Conservation (phyloP, 2,113 vertebrate genomes). For the Donacobius atricapilla region DNA sequence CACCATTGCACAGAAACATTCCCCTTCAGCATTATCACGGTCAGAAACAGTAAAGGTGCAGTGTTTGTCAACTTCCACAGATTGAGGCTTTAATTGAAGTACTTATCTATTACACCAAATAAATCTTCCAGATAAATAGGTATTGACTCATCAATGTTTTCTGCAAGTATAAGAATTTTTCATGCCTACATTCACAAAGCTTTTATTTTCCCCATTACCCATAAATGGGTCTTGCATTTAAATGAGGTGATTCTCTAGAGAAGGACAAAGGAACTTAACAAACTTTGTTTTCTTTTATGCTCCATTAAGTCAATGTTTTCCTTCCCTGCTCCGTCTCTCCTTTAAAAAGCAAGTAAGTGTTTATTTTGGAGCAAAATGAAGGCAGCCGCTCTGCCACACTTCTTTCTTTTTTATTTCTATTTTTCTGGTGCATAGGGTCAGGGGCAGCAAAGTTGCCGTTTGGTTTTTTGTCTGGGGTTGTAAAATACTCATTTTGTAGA, state of each 20-base stretch:
- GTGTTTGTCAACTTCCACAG: background rate
- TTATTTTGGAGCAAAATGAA: slow-evolving; percentile 18
- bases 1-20: background rate
- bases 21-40: background rate
- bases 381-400: background rate
- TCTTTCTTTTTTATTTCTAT: background rate
- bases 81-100: background rate
- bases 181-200: background rate
- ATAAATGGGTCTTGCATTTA: background rate
- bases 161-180: background rate
- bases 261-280: background rate
- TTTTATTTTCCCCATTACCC: slow-evolving; percentile 1
- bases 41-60: background rate
- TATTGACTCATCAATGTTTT: background rate
- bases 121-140: background rate
- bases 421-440: background rate
- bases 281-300: background rate
- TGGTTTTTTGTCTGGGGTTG: background rate
- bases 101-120: background rate
- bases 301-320: background rate
- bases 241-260: background rate
- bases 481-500: background rate
- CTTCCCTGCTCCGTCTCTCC: background rate
- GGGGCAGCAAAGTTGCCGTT: background rate
- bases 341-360: background rate